These are phyloP conservation scores for Nemurella pictetii DNA, from an alignment of 2,888 invertebrate species.

Conservation along the genomic window DNA sequence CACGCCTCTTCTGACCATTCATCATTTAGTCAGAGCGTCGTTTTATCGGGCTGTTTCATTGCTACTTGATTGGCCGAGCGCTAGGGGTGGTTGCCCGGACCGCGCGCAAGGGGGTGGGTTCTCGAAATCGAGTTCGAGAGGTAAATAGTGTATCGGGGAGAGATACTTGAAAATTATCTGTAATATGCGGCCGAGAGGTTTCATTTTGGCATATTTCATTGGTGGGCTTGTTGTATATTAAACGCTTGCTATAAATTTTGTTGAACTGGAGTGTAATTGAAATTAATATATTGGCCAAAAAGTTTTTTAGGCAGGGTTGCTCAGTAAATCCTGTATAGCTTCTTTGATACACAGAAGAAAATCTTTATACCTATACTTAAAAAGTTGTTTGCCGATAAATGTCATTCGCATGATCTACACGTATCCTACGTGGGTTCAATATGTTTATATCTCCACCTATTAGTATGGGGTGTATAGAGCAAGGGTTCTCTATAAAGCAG, in stretches of 20 bases:
- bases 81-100: too few species aligned
- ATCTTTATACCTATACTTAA: background rate
- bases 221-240: too few species aligned
- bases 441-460: too few species aligned
- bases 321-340: background rate
- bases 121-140: too few species aligned
- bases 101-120: too few species aligned
- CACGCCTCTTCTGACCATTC: background rate
- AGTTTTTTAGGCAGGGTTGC: background rate
- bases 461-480: too few species aligned
- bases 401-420: background rate
- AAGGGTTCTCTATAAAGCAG: too few species aligned
- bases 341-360: background rate
- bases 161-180: too few species aligned
- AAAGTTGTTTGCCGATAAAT: background rate
- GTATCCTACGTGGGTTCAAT: background rate
- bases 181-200: too few species aligned
- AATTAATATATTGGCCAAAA: background rate
- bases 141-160: too few species aligned
- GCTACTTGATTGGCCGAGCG: background rate
- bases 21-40: background rate
- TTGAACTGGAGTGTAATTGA: background rate
- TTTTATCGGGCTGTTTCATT: background rate
- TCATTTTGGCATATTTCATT: too few species aligned
- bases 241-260: background rate